These are phyloP conservation scores for Adrianichthys oophorus DNA, from an alignment of 2,797 vertebrate genomes.

Conservation along the genomic window DNA sequence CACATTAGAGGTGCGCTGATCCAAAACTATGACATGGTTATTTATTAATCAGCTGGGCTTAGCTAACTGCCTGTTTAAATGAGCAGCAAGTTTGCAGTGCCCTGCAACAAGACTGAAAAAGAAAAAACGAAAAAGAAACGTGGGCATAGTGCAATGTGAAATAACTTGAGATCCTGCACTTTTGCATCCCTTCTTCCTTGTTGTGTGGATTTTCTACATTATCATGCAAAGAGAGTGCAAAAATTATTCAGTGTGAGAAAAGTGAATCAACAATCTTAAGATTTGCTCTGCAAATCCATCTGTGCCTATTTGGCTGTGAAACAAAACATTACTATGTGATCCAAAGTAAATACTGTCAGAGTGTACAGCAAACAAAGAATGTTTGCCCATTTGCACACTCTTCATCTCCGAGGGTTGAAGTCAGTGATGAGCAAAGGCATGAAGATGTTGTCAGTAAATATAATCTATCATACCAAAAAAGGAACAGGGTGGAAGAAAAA, in stretches of 20 bases:
- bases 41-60: conserved; percentile 80
- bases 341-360: conserved; percentile 60
- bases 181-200: conserved; percentile 11
- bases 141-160: too few relatives aligned
- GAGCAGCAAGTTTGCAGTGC: conserved; percentile 50
- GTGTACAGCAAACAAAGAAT: conserved; percentile 60
- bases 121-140: conserved; percentile 29
- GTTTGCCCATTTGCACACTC: conserved; percentile 65
- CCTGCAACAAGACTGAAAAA: conserved; percentile 56
- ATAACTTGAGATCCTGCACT: conserved; percentile 24
- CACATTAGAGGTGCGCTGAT: conserved; percentile 74
- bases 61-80: conserved; percentile 73
- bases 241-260: conserved; percentile 20
- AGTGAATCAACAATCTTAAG: conserved; percentile 36
- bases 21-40: conserved; percentile 70
- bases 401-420: conserved; percentile 63
- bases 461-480: conserved; percentile 43
- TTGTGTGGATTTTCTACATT: conserved; percentile 3
- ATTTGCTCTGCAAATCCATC: conserved; percentile 46
- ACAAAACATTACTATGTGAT: conserved; percentile 52
- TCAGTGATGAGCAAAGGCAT: conserved; percentile 60
- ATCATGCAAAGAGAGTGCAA: conserved; percentile 8
- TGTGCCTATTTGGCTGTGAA: conserved; percentile 57
- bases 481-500: conserved; percentile 11
- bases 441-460: conserved; percentile 66